A percentile compares a stretch with the other conserved stretches of the same genome.
Evolutionary conservation across 2,113 vertebrate genomes (phyloP).

Genomic region (Corythoichthys intestinalis): DNA sequence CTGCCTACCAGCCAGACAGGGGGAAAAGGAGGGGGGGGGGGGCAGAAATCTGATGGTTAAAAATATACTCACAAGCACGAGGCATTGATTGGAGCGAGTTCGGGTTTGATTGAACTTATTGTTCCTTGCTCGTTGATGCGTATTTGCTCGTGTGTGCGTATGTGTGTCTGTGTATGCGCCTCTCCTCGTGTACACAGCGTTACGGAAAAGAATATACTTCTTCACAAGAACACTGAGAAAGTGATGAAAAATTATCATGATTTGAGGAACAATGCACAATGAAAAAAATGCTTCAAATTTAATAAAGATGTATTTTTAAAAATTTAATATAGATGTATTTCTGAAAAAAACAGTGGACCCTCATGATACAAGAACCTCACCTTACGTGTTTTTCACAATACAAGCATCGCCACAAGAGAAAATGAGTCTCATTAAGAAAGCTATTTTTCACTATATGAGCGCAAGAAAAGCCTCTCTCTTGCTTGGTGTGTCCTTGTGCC

Average conservation of each 20-base stretch:
- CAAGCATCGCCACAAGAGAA: not conserved
- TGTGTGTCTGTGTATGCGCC: slow-evolving; percentile 1
- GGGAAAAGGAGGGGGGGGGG: slow-evolving; percentile 1
- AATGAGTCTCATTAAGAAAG: too few species aligned
- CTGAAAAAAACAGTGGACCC: not conserved
- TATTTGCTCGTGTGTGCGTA: not conserved
- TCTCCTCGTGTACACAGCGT: not conserved
- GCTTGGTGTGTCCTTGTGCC: too few species aligned
- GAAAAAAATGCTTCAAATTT: not conserved
- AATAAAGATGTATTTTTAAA: not conserved
- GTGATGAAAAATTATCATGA: not conserved
- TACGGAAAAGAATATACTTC: not conserved
- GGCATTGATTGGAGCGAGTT: slow-evolving; percentile 43
- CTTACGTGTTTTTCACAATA: not conserved
- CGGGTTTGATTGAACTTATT: slow-evolving; percentile 52
- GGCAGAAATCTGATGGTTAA: slow-evolving; percentile 21
- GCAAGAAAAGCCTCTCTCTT: too few species aligned
- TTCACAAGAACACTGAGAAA: not conserved
- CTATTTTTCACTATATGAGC: too few species aligned
- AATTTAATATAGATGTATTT: not conserved
- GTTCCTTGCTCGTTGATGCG: slow-evolving; percentile 7
- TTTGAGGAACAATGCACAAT: not conserved
- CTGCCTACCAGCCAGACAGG: slow-evolving; percentile 74
- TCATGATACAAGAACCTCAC: too few species aligned
- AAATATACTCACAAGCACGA: slow-evolving; percentile 39